These are phyloP conservation scores for Abscondita cerata DNA, from an alignment of 2,888 invertebrate species.

Conservation along the genomic window DNA sequence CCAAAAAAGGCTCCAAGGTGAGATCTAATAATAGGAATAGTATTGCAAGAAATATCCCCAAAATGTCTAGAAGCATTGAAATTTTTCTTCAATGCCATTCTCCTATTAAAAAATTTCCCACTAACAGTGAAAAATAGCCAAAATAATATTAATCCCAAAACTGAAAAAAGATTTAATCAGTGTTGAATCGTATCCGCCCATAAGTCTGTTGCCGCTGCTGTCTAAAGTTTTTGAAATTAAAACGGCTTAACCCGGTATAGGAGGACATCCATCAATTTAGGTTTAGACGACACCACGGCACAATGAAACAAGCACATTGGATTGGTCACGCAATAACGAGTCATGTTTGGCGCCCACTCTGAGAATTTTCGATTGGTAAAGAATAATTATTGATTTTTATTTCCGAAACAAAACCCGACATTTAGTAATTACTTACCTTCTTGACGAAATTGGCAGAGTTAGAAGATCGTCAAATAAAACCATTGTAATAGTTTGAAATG, in stretches of 20 bases:
- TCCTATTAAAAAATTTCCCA: neutral
- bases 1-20: neutral
- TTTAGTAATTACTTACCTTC: too few species aligned
- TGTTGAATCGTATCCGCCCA: too few species aligned
- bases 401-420: too few species aligned
- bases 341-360: too few species aligned
- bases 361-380: too few species aligned
- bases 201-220: neutral
- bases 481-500: too few species aligned
- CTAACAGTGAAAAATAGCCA: conserved; percentile 8
- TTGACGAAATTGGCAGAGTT: too few species aligned
- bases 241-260: too few species aligned
- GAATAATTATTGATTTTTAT: too few species aligned
- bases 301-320: neutral
- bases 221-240: neutral
- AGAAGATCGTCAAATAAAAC: too few species aligned
- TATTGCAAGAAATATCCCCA: neutral
- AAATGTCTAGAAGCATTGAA: neutral
- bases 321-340: neutral
- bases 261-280: neutral
- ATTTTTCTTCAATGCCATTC: neutral
- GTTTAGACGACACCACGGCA: neutral
- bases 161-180: neutral
- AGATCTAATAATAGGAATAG: neutral
- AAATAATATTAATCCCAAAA: conserved; percentile 4